Evolutionary conservation across 64 coral and sea anemone genomes (phyloP).

Genomic region (Actinia equina): DNA sequence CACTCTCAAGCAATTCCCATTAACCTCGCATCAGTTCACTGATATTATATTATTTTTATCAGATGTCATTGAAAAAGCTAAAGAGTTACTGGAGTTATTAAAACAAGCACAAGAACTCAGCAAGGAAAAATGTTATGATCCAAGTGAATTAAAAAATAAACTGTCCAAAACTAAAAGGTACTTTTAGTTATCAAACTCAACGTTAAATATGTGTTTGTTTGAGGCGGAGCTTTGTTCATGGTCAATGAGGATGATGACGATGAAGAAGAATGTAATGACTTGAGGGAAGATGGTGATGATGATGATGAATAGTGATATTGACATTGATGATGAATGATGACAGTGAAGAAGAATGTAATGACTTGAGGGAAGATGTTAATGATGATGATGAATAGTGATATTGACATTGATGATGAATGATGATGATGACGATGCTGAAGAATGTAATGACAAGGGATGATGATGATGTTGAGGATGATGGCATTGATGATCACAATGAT

Average conservation of each 20-base stretch:
- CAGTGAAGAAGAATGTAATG: too few species aligned
- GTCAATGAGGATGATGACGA: not conserved
- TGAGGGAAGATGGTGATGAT: too few species aligned
- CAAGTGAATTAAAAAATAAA: slow-evolving; percentile 6
- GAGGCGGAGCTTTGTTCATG: not conserved
- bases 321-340: too few species aligned
- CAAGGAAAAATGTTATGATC: slow-evolving; percentile 92
- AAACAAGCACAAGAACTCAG: slow-evolving; percentile 85
- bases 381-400: not conserved
- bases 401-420: too few species aligned
- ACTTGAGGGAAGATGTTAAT: too few species aligned
- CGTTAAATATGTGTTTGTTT: not conserved
- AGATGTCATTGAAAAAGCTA: slow-evolving; percentile 44
- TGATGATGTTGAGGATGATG: not conserved
- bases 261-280: not conserved
- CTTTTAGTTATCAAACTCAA: not conserved
- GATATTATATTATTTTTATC: not conserved
- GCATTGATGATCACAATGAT: not conserved
- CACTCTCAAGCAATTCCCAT: too few species aligned
- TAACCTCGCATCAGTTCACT: too few species aligned
- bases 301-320: too few species aligned
- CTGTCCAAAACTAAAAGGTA: slow-evolving; percentile 10
- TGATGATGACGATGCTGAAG: too few species aligned
- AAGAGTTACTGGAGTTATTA: slow-evolving; percentile 70
- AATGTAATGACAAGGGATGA: too few species aligned